Conservation (phyloP, 2,797 vertebrate genomes). For the Danio aesculapii region DNA sequence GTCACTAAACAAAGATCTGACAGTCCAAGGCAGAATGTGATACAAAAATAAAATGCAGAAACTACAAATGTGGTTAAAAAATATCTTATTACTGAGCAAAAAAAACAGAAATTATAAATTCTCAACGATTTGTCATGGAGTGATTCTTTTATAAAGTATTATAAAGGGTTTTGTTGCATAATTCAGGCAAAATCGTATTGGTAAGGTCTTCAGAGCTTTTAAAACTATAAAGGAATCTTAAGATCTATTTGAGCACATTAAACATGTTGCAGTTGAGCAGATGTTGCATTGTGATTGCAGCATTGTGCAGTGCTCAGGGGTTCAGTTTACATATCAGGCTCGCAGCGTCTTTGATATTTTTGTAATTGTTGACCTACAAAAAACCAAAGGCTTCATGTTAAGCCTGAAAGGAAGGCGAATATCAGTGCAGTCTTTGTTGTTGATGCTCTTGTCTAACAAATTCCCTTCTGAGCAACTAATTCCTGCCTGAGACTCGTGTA, state of each 20-base stretch:
- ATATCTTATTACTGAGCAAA: background rate
- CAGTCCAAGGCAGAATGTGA: constrained; percentile 5
- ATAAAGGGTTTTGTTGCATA: background rate
- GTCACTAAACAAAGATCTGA: constrained; percentile 7
- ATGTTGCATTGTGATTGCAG: constrained; percentile 38
- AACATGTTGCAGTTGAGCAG: background rate
- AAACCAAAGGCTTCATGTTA: constrained; percentile 25
- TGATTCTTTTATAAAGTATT: background rate
- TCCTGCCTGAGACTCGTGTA: background rate
- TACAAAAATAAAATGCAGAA: background rate
- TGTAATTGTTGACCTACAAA: constrained; percentile 19
- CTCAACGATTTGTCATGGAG: background rate
- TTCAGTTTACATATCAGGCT: constrained; percentile 23
- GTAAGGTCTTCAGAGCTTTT: background rate
- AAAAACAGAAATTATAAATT: background rate
- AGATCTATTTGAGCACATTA: background rate
- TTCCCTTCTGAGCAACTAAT: constrained; percentile 13
- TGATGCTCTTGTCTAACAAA: constrained; percentile 22
- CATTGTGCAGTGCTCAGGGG: constrained; percentile 14
- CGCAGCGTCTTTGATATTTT: constrained; percentile 10
- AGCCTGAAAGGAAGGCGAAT: constrained; percentile 4
- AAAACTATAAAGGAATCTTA: background rate
- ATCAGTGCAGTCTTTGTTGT: constrained; percentile 16
- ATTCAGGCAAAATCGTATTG: background rate
- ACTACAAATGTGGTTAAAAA: background rate